A percentile compares a stretch with the other conserved stretches of the same genome.
phyloP scores from a whole-genome alignment of 2,113 vertebrate species.

The Petroica traversi region DNA sequence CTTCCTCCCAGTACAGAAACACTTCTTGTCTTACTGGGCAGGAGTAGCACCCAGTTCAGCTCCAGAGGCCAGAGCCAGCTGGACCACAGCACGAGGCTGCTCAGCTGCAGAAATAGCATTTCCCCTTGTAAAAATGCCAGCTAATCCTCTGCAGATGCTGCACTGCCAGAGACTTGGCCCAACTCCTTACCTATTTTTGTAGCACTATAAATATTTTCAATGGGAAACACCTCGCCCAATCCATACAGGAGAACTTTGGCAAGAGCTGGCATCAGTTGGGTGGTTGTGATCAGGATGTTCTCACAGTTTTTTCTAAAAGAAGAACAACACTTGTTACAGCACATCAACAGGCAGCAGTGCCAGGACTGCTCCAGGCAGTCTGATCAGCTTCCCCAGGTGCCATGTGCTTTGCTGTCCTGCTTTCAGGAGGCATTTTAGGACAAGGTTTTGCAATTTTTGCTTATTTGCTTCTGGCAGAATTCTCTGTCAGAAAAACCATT shows the following conservation, averaged over 20 bases:
- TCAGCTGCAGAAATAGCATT: not conserved
- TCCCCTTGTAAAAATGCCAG: not conserved
- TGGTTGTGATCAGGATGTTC: slow-evolving; percentile 96
- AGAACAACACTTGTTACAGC: slow-evolving; percentile 7
- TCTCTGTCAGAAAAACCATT: not conserved
- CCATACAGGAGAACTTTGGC: slow-evolving; percentile 97
- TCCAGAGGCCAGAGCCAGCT: not conserved
- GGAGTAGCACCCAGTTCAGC: not conserved
- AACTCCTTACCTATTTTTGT: slow-evolving; percentile 91
- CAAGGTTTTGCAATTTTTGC: not conserved
- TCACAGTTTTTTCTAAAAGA: slow-evolving; percentile 89
- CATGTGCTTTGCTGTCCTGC: not conserved
- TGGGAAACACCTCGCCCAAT: slow-evolving; percentile 92
- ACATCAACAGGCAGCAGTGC: not conserved
- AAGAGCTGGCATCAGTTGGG: slow-evolving; percentile 95
- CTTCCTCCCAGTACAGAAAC: not conserved
- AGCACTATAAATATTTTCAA: slow-evolving; percentile 98
- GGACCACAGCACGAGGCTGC: not conserved
- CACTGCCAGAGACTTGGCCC: not conserved
- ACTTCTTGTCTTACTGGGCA: not conserved
- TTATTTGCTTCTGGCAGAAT: not conserved
- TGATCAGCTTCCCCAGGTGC: not conserved
- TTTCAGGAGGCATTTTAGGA: not conserved
- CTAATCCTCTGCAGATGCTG: not conserved
- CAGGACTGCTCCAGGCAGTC: not conserved